phyloP scores from a whole-genome alignment of 2,888 invertebrate species.

The Scotopteryx bipunctaria region DNA sequence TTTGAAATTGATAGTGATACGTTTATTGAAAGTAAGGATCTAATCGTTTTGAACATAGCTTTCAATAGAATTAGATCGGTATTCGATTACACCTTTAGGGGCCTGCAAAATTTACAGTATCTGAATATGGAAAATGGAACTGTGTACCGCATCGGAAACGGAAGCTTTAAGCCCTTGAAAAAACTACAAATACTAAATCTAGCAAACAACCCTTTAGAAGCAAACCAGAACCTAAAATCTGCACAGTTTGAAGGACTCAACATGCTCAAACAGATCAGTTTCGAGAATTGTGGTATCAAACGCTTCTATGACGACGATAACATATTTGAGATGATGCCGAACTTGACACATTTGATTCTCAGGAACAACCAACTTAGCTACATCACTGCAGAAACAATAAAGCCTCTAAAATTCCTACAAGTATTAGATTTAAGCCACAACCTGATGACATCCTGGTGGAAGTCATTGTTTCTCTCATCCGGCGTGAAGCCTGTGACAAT shows the following conservation, averaged over 20 bases:
- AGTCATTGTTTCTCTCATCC: conserved; percentile 70
- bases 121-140: conserved; percentile 81
- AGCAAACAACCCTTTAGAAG: conserved; percentile 78
- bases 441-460: conserved; percentile 79
- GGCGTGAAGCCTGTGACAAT: conserved; percentile 68
- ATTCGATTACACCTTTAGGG: conserved; percentile 76
- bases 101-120: conserved; percentile 72
- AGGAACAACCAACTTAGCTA: conserved; percentile 74
- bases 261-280: conserved; percentile 70
- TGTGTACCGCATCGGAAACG: conserved; percentile 72
- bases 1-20: conserved; percentile 77
- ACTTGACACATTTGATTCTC: conserved; percentile 76
- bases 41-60: conserved; percentile 78
- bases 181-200: conserved; percentile 77
- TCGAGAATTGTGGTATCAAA: conserved; percentile 79
- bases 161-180: conserved; percentile 70
- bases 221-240: conserved; percentile 65
- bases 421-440: conserved; percentile 80
- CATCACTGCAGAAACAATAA: conserved; percentile 68
- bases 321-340: conserved; percentile 77
- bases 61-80: conserved; percentile 80
- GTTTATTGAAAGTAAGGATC: conserved; percentile 72
- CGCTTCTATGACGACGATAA: conserved; percentile 68
- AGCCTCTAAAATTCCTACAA: conserved; percentile 67
- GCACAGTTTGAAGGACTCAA: conserved; percentile 75